A percentile compares a stretch with the other conserved stretches of the same genome.
Evolutionary conservation across 35 echinoderm and acorn worm genomes (phyloP).

Genomic region (Apostichopus japonicus): DNA sequence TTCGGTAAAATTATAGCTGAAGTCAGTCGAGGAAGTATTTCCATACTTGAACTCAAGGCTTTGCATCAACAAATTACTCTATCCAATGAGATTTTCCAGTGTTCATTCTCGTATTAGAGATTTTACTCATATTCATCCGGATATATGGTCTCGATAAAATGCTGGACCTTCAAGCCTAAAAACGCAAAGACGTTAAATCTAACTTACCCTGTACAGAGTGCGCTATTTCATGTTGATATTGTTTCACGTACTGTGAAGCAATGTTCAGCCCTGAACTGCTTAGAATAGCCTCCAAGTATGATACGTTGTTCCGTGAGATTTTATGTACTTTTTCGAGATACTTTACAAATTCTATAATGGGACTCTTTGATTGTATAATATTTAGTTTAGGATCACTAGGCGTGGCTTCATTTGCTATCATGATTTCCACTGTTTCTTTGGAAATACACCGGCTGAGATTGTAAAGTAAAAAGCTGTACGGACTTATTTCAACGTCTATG

Average conservation of each 20-base stretch:
- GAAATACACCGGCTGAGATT: background rate
- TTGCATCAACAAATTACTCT: too few relatives aligned
- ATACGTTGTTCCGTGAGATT: background rate
- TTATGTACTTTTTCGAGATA: background rate
- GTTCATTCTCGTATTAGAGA: too few relatives aligned
- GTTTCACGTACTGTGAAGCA: background rate
- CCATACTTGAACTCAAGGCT: too few relatives aligned
- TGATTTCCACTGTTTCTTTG: background rate
- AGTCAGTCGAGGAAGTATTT: too few relatives aligned
- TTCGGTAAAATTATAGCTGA: too few relatives aligned
- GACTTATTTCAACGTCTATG: background rate
- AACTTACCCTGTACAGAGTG: background rate
- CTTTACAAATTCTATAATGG: background rate
- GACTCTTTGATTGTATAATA: background rate
- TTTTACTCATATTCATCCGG: too few relatives aligned
- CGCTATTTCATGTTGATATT: background rate
- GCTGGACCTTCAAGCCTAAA: too few relatives aligned
- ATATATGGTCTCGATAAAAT: too few relatives aligned
- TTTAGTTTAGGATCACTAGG: background rate
- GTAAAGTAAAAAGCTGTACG: background rate
- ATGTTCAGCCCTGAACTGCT: background rate
- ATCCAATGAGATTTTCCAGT: too few relatives aligned
- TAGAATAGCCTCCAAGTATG: background rate
- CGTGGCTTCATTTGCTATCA: background rate
- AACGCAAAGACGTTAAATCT: background rate